Evolutionary conservation across 1,140 invertebrate genomes (phyloP).

Genomic region (Triops longicaudatus): DNA sequence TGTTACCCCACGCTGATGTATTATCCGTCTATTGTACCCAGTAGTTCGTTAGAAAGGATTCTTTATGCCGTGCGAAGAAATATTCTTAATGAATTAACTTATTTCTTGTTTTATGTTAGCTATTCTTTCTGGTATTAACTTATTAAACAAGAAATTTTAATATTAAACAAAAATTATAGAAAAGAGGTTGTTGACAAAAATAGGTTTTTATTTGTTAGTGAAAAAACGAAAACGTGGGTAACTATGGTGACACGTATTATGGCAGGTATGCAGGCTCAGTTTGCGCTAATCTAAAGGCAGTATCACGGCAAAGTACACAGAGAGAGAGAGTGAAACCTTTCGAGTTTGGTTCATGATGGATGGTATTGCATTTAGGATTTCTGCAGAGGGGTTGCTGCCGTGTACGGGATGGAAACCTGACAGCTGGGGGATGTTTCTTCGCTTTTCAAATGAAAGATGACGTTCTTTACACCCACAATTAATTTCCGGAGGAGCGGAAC

Average conservation of each 20-base stretch:
- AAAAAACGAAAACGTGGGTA: background rate
- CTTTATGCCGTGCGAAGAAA: too few relatives aligned
- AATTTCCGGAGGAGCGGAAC: constrained; percentile 1
- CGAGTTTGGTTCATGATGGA: background rate
- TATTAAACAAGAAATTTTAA: too few relatives aligned
- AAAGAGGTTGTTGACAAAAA: background rate
- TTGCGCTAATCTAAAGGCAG: background rate
- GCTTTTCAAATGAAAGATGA: background rate
- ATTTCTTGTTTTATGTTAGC: too few relatives aligned
- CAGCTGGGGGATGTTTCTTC: constrained; percentile 10
- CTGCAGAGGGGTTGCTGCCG: background rate
- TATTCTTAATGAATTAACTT: too few relatives aligned
- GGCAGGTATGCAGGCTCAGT: background rate
- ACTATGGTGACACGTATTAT: constrained; percentile 11
- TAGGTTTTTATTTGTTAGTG: background rate
- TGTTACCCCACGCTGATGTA: too few relatives aligned
- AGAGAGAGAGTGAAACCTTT: constrained; percentile 1
- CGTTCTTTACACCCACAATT: background rate
- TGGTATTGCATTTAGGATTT: background rate
- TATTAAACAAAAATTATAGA: too few relatives aligned
- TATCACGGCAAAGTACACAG: background rate
- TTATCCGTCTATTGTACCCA: too few relatives aligned
- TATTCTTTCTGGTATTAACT: too few relatives aligned
- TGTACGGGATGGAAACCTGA: background rate
- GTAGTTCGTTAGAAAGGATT: too few relatives aligned